Conservation (phyloP, 2,888 invertebrate genomes). For the Gryllus longicercus region DNA sequence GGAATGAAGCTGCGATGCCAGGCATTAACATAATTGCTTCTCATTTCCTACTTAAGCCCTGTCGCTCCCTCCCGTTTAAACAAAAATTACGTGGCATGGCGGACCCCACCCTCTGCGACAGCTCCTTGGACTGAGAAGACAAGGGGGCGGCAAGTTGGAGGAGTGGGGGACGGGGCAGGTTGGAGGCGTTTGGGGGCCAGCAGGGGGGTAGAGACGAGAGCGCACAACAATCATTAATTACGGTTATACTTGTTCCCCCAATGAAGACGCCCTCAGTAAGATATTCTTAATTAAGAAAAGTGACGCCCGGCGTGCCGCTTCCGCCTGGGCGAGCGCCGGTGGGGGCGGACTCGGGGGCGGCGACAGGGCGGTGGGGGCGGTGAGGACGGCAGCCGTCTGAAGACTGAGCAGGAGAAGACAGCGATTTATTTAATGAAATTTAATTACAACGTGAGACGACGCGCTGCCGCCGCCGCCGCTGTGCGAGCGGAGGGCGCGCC, state of each 20-base stretch:
- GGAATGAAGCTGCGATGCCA: no score
- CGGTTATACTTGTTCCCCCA: slow-evolving; percentile 1
- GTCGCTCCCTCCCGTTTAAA: no score
- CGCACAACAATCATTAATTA: slow-evolving; percentile 7
- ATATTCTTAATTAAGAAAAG: slow-evolving; percentile 17
- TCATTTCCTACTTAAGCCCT: no score
- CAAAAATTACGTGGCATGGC: no score
- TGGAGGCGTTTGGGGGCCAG: not conserved
- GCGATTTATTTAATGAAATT: slow-evolving; percentile 17
- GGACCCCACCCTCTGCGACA: no score
- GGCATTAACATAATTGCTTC: no score
- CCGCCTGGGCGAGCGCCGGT: not conserved
- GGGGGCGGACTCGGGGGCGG: not conserved
- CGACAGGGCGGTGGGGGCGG: no score
- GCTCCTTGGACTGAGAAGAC: no score
- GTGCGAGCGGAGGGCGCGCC: not conserved
- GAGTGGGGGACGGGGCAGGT: not conserved
- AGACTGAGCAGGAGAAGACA: not conserved
- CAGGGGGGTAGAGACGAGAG: not conserved
- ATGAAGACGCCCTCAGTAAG: not conserved
- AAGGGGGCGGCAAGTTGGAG: no score
- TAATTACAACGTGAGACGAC: slow-evolving; percentile 6
- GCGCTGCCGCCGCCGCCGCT: not conserved
- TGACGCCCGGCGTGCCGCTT: not conserved
- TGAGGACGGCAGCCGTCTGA: not conserved